A percentile compares a stretch with the other conserved stretches of the same genome.
Conservation (phyloP, 2,797 vertebrate species). For the Semaprochilodus insignis region DNA sequence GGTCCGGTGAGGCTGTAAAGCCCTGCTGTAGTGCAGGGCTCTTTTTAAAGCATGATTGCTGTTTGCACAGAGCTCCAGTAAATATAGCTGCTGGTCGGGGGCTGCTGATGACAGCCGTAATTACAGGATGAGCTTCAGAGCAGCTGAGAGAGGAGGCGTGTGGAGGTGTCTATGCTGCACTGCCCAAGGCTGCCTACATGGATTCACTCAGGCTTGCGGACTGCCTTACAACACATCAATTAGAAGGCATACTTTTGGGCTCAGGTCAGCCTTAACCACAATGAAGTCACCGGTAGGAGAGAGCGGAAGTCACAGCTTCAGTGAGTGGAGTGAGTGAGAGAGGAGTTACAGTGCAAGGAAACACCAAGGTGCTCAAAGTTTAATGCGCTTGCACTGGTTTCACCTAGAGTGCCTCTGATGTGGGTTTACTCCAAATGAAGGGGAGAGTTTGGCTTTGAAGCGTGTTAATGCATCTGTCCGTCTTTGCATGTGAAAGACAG, state of each 20-base stretch:
- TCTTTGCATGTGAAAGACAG: neutral
- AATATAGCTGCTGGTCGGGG: constrained; percentile 77
- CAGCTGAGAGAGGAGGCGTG: constrained; percentile 72
- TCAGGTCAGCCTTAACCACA: constrained; percentile 42
- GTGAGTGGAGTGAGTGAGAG: constrained; percentile 21
- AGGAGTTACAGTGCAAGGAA: constrained; percentile 15
- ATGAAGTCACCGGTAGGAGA: constrained; percentile 34
- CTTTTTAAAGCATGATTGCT: constrained; percentile 50
- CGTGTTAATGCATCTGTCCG: neutral
- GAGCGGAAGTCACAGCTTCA: constrained; percentile 23
- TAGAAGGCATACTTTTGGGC: neutral
- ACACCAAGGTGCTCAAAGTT: constrained; percentile 42
- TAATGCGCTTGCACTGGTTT: constrained; percentile 40
- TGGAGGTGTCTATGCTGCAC: constrained; percentile 59
- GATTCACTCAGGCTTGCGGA: constrained; percentile 30
- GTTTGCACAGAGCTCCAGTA: constrained; percentile 62
- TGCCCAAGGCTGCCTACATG: constrained; percentile 51
- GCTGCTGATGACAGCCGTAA: constrained; percentile 80
- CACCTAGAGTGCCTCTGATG: constrained; percentile 15
- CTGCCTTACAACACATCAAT: constrained; percentile 24
- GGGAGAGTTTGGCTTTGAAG: neutral
- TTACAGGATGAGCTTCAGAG: constrained; percentile 76
- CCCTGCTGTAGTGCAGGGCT: constrained; percentile 28
- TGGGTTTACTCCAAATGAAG: constrained; percentile 15
- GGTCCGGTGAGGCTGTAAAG: constrained; percentile 9